Base-by-base conservation (phyloP, 2,888 invertebrate genomes). In the Gymnosoma rotundatum region DNA sequence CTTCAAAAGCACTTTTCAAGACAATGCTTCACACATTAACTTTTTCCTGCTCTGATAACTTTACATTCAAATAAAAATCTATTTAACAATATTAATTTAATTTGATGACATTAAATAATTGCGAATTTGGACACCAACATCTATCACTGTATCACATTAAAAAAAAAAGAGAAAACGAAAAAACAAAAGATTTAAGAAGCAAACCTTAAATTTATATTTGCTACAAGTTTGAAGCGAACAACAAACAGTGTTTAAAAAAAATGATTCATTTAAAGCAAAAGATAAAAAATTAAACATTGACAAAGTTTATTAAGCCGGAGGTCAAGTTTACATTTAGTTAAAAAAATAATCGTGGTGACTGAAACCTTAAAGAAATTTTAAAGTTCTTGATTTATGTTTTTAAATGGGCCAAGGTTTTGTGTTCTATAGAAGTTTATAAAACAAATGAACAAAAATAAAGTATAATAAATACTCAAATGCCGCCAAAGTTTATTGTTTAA, bases 351-450 rank as follows among this genome's bases (percentile, higher is more conserved):
- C 74, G 64, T 20, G 38, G 54, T 64, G 64, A 36, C 20, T 9
- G 9, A 67, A 54, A 16, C 52, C n/a, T 45, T 45, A 61, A 48
- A 52, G 8, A 54, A 63, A 56, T 36, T 69, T 69, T 48, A 52
- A 52, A 64, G 69, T 78, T 74, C 73, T 84, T 84, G 78, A 78
- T 81, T 84, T 81, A 78, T 81, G 64, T 54, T 72, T 18, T 45
- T 18, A 78, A 74, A 78, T 74, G n/a, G 81, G 74, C 54, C 84
- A 84, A 84, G 84, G 84, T 64, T 74, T 67, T 36, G 2, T n/a
- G 6, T 21, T 48, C 36, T 10, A 56, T 32, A 56, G 32, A 63
- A 56, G 25, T 67, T 54, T 45, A 21, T 48, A 1, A 12, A n/a
- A 42, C n/a, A 48, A 32, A 25, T 25, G 4, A 25, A 2, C 4